Conservation (phyloP, 2,888 invertebrate genomes). For the Bombyx huttoni region DNA sequence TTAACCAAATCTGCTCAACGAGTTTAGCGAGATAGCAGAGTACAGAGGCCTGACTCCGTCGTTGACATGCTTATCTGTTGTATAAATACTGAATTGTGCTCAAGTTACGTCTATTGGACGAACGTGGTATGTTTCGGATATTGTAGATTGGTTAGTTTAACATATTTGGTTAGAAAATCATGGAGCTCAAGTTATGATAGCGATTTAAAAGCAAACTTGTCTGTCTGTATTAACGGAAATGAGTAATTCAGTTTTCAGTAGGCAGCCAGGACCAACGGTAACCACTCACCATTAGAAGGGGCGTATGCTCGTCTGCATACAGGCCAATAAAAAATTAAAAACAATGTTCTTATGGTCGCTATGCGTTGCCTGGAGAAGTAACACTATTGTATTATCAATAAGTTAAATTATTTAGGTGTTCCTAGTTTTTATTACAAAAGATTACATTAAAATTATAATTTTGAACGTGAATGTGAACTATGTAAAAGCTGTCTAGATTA, state of each 20-base stretch:
- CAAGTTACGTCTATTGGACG: conserved; percentile 13
- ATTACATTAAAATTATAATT: neutral
- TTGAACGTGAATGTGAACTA: neutral
- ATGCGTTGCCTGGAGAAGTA: no score
- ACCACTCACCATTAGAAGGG: no score
- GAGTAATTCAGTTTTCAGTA: no score
- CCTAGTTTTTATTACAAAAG: neutral
- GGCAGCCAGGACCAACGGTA: no score
- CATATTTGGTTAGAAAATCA: neutral
- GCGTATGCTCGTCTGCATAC: no score
- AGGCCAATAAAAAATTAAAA: no score
- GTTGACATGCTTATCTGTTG: conserved; percentile 21
- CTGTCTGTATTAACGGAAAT: no score
- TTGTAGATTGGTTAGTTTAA: conserved; percentile 3
- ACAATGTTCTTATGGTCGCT: no score
- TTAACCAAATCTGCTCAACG: conserved; percentile 17
- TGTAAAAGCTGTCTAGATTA: neutral
- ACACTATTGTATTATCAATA: no score
- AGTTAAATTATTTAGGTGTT: no score
- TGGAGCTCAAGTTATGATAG: neutral
- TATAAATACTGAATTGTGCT: conserved; percentile 19
- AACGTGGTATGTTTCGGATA: conserved; percentile 15
- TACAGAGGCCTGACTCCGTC: conserved; percentile 13
- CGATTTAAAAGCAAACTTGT: no score
- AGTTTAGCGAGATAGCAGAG: conserved; percentile 17